These are phyloP conservation scores for Arrhopalites spinosus DNA, from an alignment of 2,888 invertebrate genomes.

Conservation along the genomic window DNA sequence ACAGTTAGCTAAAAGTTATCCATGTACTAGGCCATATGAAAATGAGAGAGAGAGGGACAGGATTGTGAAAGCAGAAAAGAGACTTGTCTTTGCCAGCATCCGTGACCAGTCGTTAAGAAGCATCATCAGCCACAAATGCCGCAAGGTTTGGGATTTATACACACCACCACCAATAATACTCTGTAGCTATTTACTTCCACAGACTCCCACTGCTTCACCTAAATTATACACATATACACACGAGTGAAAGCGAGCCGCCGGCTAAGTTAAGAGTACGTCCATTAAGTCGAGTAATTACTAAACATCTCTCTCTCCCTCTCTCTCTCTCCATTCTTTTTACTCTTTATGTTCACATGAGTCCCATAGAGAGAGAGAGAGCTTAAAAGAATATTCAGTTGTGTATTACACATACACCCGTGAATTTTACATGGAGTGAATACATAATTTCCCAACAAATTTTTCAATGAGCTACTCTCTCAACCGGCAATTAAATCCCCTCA, in stretches of 20 bases:
- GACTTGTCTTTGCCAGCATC: slow-evolving; percentile 8
- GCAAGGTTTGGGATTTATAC: slow-evolving; percentile 29
- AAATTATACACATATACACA: not conserved
- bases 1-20: not conserved
- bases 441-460: too few relatives aligned
- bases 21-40: not conserved
- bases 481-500: not conserved
- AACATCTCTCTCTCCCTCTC: slow-evolving; percentile 11
- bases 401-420: not conserved
- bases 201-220: not conserved
- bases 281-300: slow-evolving; percentile 30
- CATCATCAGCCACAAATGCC: slow-evolving; percentile 31
- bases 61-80: not conserved
- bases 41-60: not conserved
- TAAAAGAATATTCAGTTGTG: not conserved
- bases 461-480: not conserved
- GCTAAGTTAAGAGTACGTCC: slow-evolving; percentile 16
- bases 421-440: too few relatives aligned
- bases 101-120: slow-evolving; percentile 33
- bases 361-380: not conserved
- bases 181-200: slow-evolving; percentile 10
- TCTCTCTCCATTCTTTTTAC: not conserved
- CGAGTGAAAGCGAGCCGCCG: not conserved
- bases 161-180: slow-evolving; percentile 26
- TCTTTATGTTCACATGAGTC: not conserved